Evolutionary conservation across 2,797 vertebrate genomes (phyloP), one percentile per base, ranked within the genome.

Genomic region (Remorina albescens): DNA sequence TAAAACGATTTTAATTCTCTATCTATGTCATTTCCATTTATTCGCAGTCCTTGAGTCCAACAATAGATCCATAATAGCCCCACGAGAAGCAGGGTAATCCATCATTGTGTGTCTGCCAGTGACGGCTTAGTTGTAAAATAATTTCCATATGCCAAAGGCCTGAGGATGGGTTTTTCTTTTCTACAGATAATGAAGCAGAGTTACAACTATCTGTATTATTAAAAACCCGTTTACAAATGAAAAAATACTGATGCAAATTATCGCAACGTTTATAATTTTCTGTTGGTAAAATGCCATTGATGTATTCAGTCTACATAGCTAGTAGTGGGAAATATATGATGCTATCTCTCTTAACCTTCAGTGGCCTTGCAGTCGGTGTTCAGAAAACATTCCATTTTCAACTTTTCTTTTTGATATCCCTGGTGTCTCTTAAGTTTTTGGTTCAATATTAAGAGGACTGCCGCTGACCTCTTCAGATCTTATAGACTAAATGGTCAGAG

Each of bases 51-150:
- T 44, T 10, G 15, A 58, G 68, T 78, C 60, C 6, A 39, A 80
- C 74, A 81, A 65, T 46, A 81, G 72, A 87, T 80, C 78, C 84
- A 71, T 88, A 87, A 80, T 71, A 80, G 82, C 82, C 84, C 32
- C 66, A 70, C 67, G 72, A 85, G 68, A 77, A 65, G 68, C 80
- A 62, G 76, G 68, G 39, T 77, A 84, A 86, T 89, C 78, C 85
- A 88, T 85, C 85, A 74, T 74, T 37, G 66, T 28, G 61, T 69
- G 67, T 61, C 67, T 87, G 85, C 78, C 83, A 88, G 74, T 72
- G 49, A 57, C 41, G 25, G 79, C 84, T 84, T 78, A 84, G 74
- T 71, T 85, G 70, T 81, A 71, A 82, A 81, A 82, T 67, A 36
- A 76, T 84, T 84, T 81, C 60, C 74, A 83, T 78, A 80, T 76